Base-by-base conservation (phyloP, 2,888 invertebrate genomes). In the Agrilus mali region DNA sequence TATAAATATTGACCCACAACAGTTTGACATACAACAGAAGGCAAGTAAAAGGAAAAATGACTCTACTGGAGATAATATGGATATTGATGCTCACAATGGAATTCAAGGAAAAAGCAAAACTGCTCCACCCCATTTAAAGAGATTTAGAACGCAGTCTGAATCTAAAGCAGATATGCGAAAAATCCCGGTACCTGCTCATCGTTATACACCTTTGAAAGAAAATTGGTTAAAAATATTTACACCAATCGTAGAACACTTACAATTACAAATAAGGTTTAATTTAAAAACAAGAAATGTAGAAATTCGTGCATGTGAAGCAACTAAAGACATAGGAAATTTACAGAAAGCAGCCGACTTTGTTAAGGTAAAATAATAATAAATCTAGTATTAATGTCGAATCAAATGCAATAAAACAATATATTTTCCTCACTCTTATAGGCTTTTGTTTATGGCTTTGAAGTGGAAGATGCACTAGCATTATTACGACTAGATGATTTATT, bases 281-380 rank as follows among this genome's bases (percentile, higher is more conserved):
- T 74, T 93, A 42, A 92, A 86, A 68, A 80, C 86, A 0, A 74
- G 89, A 50, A 86, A 90, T 66, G 90, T 96, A 1, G 94, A 95
- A 70, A 82, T 95, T 40, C 77, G 86, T 56, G 67, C 71, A 10
- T 67, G 71, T 40, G 66, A 73, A 36, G 82, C 85, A 57, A 87
- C 88, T 1, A 76, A 78, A 52, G 94, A 96, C 59, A 82, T 93
- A 50, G 80, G 84, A 8, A 87, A 92, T 65, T 70, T 98, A 47
- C 97, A 98, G 65, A 97, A 95, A 69, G 98, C 87, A 39, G 93
- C 95, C 12, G 98, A 99, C 69, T 99, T 99, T 74, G 89, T 99
- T 0, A 86, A 85, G 54, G 65, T 64, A 53, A 41, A 38, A 10
- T 12, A 17, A 17, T 4, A 16, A 38, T 8, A n/a, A n/a, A n/a